These are phyloP conservation scores for Cyanoramphus novaezelandiae DNA, from an alignment of 2,113 vertebrate genomes.

Conservation along the genomic window DNA sequence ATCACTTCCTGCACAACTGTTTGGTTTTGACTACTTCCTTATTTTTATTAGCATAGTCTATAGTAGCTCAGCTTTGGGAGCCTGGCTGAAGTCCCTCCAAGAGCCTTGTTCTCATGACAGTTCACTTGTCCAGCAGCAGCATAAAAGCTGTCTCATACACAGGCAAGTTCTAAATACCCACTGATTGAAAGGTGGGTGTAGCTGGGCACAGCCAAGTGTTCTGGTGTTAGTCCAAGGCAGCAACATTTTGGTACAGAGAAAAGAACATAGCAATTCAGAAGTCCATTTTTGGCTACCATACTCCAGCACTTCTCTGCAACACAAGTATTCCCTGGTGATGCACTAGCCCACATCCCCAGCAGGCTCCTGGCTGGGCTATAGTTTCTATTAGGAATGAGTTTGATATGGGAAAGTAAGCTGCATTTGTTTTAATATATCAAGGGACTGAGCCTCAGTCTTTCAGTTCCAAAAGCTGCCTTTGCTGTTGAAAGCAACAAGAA, in stretches of 20 bases:
- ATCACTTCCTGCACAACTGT: background rate
- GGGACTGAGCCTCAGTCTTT: background rate
- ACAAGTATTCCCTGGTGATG: background rate
- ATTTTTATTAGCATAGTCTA: background rate
- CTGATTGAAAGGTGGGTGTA: background rate
- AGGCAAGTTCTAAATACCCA: background rate
- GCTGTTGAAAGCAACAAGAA: constrained; percentile 20
- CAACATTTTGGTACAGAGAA: background rate
- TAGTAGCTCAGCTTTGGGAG: background rate
- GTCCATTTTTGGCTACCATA: background rate
- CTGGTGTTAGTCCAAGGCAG: background rate
- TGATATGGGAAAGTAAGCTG: background rate
- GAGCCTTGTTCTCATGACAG: background rate
- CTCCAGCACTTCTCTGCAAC: background rate
- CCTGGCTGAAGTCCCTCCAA: background rate
- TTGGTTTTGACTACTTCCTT: background rate
- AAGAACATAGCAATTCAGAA: background rate
- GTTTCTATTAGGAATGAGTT: background rate
- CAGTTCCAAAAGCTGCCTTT: background rate
- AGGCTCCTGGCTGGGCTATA: background rate
- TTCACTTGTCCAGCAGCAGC: background rate
- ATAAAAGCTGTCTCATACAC: background rate
- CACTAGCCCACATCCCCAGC: background rate
- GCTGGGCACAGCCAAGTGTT: background rate
- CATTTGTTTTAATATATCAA: background rate